Evolutionary conservation across 37 sponge, comb jelly and placozoan genomes (phyloP), one percentile per base, ranked within the genome.

Genomic region (Ephydatia muelleri): DNA sequence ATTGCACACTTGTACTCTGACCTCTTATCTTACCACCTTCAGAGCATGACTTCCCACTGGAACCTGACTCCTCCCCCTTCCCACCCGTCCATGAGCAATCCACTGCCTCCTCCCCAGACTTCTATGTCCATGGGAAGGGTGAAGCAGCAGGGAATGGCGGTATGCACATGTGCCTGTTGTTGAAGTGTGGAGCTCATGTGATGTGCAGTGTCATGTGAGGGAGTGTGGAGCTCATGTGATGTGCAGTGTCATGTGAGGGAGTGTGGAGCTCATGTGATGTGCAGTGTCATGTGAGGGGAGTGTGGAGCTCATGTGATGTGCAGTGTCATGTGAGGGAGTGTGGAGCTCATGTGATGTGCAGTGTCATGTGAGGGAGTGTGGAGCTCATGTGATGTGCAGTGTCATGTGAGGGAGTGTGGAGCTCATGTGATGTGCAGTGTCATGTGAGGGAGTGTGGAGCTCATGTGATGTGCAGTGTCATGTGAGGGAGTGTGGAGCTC

Each of bases 21-120:
- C 57, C 57, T 57, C 47, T 19, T 28, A 2, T 47, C 28, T 49
- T 12, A 19, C 26, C 65, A 2, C 26, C 67, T 39, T 3, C 68
- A 90, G 90, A 90, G 90, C 38, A 90, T 90, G 90, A 90, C 90
- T 0, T 81, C 86, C 35, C 90, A 90, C 43, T 90, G 90, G 90
- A 90, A 85, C 67, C 65, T 90, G 12, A 31, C 68, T 48, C 77
- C 36, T 39, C 73, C 19, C 67, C 73, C 70, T 71, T 68, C 76
- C 38, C 78, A 35, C 28, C 76, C 64, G 57, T 25, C 68, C 84
- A 72, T 36, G 69, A 32, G 38, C 76, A 8, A 35, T 37, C 76
- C 80, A 49, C 37, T 80, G 22, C 37, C 80, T 81, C 28, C 90
- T 66, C 75, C 76, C 67, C 49, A 36, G 37, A 73, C 43, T 28